Conservation (phyloP, 1,140 invertebrate species). For the Solenopsis fugax region DNA sequence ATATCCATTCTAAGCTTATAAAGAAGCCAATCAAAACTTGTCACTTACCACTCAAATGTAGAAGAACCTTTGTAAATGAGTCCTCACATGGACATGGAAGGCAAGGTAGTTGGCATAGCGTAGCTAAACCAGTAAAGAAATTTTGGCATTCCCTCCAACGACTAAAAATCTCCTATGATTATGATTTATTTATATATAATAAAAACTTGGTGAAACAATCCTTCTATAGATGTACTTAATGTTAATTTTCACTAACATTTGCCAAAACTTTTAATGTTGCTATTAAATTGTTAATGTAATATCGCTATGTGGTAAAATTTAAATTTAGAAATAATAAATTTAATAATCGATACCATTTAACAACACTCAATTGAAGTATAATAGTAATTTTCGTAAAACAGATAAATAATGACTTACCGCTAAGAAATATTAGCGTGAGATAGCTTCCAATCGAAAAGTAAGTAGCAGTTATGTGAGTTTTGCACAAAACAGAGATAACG, state of each 20-base stretch:
- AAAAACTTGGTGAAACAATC: not conserved
- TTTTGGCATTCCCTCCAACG: conserved; percentile 92
- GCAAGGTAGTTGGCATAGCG: conserved; percentile 90
- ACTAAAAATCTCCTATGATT: conserved; percentile 94
- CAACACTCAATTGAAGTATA: not conserved
- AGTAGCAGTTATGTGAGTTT: conserved; percentile 91
- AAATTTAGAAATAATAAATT: not conserved
- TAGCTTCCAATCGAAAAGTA: conserved; percentile 94
- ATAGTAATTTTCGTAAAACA: not conserved
- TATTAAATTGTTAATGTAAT: conserved; percentile 12
- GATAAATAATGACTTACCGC: conserved; percentile 87
- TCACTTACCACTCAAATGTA: conserved; percentile 86
- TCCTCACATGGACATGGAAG: conserved; percentile 89
- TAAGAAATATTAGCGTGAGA: conserved; percentile 94
- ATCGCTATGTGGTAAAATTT: not conserved
- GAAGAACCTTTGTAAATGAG: conserved; percentile 89
- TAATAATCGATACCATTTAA: not conserved
- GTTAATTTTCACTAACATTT: not conserved
- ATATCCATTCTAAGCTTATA: conserved; percentile 88
- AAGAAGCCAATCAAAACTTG: conserved; percentile 89
- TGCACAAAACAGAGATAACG: conserved; percentile 92
- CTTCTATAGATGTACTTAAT: not conserved
- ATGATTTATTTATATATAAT: conserved; percentile 1
- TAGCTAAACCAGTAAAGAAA: conserved; percentile 87
- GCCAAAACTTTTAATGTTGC: not conserved